Evolutionary conservation across 2,888 invertebrate species (phyloP).

Genomic region (Zonitis immaculata): DNA sequence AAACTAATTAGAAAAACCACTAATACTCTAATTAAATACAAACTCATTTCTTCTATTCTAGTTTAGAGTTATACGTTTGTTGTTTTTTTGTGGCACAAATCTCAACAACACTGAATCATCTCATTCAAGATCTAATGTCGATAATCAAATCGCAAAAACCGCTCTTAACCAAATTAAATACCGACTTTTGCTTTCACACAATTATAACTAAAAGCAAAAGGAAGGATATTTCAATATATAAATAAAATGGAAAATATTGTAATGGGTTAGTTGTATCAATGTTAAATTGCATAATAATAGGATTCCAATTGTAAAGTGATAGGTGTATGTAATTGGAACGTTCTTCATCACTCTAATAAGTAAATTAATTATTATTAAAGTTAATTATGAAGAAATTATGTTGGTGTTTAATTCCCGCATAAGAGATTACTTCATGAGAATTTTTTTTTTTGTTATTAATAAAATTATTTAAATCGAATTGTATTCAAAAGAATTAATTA

Average conservation of each 20-base stretch:
- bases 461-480: too few relatives aligned
- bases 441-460: too few relatives aligned
- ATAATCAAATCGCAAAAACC: slow-evolving; percentile 3
- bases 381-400: too few relatives aligned
- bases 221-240: neutral
- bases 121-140: slow-evolving; percentile 2
- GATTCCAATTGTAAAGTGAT: neutral
- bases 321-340: neutral
- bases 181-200: slow-evolving; percentile 15
- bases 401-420: too few relatives aligned
- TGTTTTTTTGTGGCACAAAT: neutral
- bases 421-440: too few relatives aligned
- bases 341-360: neutral
- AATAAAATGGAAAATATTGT: neutral
- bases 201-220: neutral
- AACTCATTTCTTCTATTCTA: too few relatives aligned
- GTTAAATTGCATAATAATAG: slow-evolving; percentile 1
- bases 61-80: too few relatives aligned
- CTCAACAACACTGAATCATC: slow-evolving; percentile 4
- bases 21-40: neutral
- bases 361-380: too few relatives aligned
- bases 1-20: neutral
- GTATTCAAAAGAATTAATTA: too few relatives aligned
- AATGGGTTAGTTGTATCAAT: slow-evolving; percentile 3
- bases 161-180: neutral